phyloP scores from a whole-genome alignment of 2,797 vertebrate species.

The Dicrostonyx torquatus region DNA sequence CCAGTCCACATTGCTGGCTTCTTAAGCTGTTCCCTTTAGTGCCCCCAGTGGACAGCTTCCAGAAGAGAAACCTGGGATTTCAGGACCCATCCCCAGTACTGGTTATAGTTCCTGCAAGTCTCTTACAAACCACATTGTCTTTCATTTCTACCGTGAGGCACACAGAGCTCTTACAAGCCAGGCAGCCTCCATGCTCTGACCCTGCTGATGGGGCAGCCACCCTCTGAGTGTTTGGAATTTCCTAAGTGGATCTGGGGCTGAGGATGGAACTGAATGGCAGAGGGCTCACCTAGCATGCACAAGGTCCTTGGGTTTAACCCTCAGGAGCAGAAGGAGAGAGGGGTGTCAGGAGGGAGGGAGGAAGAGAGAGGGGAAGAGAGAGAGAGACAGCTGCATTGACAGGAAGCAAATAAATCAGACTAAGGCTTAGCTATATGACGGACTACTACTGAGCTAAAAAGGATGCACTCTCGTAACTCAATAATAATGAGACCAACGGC shows the following conservation, averaged over 20 bases:
- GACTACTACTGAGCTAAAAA: background rate
- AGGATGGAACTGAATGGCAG: background rate
- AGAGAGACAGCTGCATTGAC: background rate
- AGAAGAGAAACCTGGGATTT: slow-evolving; percentile 5
- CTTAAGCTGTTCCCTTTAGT: background rate
- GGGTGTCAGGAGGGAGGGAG: too few species aligned
- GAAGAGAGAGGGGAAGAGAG: background rate
- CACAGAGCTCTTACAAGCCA: background rate
- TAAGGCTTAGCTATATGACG: background rate
- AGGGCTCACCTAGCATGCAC: too few species aligned
- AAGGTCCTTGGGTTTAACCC: background rate
- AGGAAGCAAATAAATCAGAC: background rate
- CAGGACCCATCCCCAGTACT: background rate
- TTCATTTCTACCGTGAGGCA: background rate
- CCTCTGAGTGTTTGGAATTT: background rate
- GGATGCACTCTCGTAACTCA: background rate
- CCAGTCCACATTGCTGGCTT: background rate
- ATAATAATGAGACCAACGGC: background rate
- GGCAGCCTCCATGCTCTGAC: slow-evolving; percentile 10
- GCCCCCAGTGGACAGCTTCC: background rate
- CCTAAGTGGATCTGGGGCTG: background rate
- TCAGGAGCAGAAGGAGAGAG: background rate
- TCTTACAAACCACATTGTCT: slow-evolving; percentile 5
- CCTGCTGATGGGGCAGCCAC: background rate
- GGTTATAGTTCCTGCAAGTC: slow-evolving; percentile 10